These are phyloP conservation scores for Netelia inedita DNA, from an alignment of 2,888 invertebrate species.

Conservation along the genomic window DNA sequence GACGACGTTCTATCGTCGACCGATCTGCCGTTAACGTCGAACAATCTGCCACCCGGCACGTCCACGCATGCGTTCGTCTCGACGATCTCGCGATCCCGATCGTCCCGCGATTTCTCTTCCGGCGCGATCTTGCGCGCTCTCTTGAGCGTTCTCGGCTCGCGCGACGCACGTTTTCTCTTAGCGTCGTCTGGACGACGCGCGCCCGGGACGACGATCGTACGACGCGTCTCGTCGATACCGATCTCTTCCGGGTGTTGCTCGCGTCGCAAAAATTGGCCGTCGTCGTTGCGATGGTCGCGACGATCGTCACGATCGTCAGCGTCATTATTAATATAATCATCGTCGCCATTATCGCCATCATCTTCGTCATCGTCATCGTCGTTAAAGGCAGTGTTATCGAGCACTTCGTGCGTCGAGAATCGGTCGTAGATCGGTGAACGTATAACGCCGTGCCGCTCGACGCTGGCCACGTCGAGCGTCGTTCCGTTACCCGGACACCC, in stretches of 20 bases:
- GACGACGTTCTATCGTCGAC: neutral
- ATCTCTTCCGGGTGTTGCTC: neutral
- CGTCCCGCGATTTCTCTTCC: slow-evolving; percentile 8
- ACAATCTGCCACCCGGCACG: slow-evolving; percentile 57
- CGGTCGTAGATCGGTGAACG: neutral
- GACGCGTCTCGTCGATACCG: neutral
- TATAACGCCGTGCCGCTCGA: neutral
- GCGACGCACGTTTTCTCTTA: neutral
- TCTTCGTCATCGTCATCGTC: slow-evolving; percentile 58
- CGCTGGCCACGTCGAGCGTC: slow-evolving; percentile 25
- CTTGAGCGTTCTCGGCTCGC: neutral
- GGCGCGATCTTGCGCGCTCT: neutral
- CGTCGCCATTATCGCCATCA: slow-evolving; percentile 27
- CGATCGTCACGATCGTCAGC: neutral
- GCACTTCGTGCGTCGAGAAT: slow-evolving; percentile 68
- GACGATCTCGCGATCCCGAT: slow-evolving; percentile 23
- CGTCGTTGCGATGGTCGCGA: slow-evolving; percentile 54
- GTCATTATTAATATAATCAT: slow-evolving; percentile 17
- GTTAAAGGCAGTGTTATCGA: slow-evolving; percentile 79
- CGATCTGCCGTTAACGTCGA: neutral
- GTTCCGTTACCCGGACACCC: slow-evolving; percentile 14
- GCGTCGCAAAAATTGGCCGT: slow-evolving; percentile 34
- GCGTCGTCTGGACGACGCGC: neutral
- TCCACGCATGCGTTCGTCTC: slow-evolving; percentile 63
- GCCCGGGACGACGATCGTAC: neutral